Base-by-base conservation (phyloP, 2,888 invertebrate genomes). In the Orthosia cruda region DNA sequence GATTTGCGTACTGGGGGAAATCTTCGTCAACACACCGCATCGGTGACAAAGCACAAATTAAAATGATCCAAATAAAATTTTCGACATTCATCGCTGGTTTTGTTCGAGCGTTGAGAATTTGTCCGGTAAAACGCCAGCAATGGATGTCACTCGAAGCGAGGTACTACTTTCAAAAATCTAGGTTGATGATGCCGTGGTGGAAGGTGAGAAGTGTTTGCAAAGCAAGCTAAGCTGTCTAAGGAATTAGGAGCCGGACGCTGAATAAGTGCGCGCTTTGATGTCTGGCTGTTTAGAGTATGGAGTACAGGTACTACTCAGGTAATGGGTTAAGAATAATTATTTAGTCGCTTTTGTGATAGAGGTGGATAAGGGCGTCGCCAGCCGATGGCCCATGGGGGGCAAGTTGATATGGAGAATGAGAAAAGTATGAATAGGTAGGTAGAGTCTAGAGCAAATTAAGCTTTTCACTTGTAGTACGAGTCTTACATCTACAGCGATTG, bases 171-270 rank as follows among this genome's bases (percentile, higher is more conserved):
- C 0, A 0, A 47, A 65, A 77, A 86, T 70, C 18, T 69, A 72
- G 80, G 80, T 77, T 73, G 49, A 7, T 3, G 2, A 18, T 73
- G 11, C 47, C 45, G 4, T 78, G 50, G 73, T 87, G 15, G 3
- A 1, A 16, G 52, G 57, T 73, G 79, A 65, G 78, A 82, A 86
- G 82, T 87, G 86, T 88, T 89, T 89, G 87, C 80, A 82, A 85
- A 85, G 84, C 81, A 85, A 88, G 85, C 86, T 88, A 86, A 89
- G 89, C 88, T 85, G 86, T 87, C 87, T 89, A 81, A 82, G 86
- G 88, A 86, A 88, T 88, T 88, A 85, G 86, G 80, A 82, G 84
- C 65, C 64, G 77, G 77, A 76, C 73, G 77, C 61, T 80, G 81
- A 80, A 81, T 55, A 77, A 81, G 77, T 83, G 70, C 70, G 59